Evolutionary conservation across 1,140 invertebrate genomes (phyloP), one percentile per base, ranked within the genome.

Genomic region (Cotesia glomerata): DNA sequence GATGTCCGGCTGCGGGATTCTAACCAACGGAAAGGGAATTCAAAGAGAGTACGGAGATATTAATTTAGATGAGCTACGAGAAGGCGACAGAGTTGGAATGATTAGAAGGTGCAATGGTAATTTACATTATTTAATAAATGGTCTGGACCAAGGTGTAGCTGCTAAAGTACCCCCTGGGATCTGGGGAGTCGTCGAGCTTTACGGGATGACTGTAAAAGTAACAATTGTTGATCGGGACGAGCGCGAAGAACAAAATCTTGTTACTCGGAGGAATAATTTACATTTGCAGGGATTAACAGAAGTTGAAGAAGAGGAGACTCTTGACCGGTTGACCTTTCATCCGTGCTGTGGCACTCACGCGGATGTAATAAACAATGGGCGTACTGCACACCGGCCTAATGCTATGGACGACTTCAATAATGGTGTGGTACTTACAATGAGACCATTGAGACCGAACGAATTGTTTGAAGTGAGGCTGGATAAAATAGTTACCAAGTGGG

Each of bases 1-100:
- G 95, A 98, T 98, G 96, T 97, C 95, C 49, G 96, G 97, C 0
- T 96, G 95, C 88, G 96, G 96, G 51, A 97, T 98, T 77, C 86
- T 98, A 3, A 94, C 95, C 5, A 98, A 98, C 86, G 96, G 96
- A 3, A 96, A 97, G 86, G 96, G 95, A 3, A 97, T 94, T 1
- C 91, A 95, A 71, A 89, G 95, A 36, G 95, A 98, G 83, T 98
- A 98, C 86, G 96, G 96, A 0, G 92, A 97, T 86, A 97, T 95
- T 78, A 98, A 98, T 87, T 88, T 98, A 67, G 97, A 98, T 87
- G 95, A 98, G 87, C 87, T 98, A 0, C 91, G 93, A 78, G 95
- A 97, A 87, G 95, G 95, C 0, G 96, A 98, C 82, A 89, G 93
- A 45, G 94, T 96, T 14, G 95, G 94, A 1, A 93, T 97, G 91